Evolutionary conservation across 2,113 vertebrate genomes (phyloP).

Genomic region (Mus musculus): GRCm39 chr19:22179501-22180000

Average conservation of each 20-base stretch:
- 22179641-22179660: background rate
- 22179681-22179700: background rate
- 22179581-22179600: background rate
- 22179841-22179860: background rate
- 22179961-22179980: background rate
- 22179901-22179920: background rate
- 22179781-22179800: background rate
- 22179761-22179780: background rate
- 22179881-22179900: background rate
- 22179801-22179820: background rate
- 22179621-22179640: background rate
- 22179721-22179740: background rate
- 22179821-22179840: slow-evolving; percentile 6
- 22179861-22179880: background rate
- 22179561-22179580: background rate
- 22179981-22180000: background rate
- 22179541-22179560: background rate
- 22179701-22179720: background rate
- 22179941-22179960: background rate
- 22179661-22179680: background rate
- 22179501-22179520: slow-evolving; percentile 8
- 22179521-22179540: background rate
- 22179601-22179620: background rate
- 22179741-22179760: background rate
- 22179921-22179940: background rate